These are phyloP conservation scores for Clitarchus hookeri DNA, from an alignment of 2,888 invertebrate species.

Conservation along the genomic window DNA sequence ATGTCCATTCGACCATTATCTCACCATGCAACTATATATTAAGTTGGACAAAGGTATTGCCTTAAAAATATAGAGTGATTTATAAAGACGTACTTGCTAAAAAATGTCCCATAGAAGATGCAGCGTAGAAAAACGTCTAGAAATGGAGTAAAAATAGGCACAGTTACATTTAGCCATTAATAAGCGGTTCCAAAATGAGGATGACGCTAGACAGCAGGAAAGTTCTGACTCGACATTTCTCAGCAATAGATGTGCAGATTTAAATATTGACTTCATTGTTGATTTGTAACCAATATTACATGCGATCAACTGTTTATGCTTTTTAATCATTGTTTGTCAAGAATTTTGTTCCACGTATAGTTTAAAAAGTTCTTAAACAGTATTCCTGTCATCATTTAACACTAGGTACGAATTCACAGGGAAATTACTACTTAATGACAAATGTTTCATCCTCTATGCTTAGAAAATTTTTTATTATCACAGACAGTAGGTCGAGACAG, in stretches of 20 bases:
- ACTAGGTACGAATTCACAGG: too few species aligned
- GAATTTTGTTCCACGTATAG: neutral
- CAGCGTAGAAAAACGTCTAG: neutral
- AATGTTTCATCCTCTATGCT: neutral
- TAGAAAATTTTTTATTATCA: neutral
- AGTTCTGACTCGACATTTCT: neutral
- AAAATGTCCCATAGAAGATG: neutral
- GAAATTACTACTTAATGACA: too few species aligned
- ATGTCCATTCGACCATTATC: neutral
- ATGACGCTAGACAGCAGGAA: neutral
- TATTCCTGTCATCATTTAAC: neutral
- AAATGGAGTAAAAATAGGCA: constrained; percentile 3
- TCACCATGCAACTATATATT: neutral
- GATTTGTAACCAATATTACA: neutral
- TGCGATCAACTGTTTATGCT: neutral
- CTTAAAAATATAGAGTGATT: neutral
- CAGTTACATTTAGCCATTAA: neutral
- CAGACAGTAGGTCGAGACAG: neutral
- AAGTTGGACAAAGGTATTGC: neutral
- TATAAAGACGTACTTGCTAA: neutral
- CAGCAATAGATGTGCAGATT: neutral
- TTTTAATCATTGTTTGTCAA: neutral
- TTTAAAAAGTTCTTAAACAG: neutral
- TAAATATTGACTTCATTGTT: neutral
- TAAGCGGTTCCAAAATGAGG: neutral